A percentile compares a stretch with the other conserved stretches of the same genome.
These are phyloP conservation scores for Percina caprodes DNA, from an alignment of 2,113 vertebrate species.

Conservation along the genomic window DNA sequence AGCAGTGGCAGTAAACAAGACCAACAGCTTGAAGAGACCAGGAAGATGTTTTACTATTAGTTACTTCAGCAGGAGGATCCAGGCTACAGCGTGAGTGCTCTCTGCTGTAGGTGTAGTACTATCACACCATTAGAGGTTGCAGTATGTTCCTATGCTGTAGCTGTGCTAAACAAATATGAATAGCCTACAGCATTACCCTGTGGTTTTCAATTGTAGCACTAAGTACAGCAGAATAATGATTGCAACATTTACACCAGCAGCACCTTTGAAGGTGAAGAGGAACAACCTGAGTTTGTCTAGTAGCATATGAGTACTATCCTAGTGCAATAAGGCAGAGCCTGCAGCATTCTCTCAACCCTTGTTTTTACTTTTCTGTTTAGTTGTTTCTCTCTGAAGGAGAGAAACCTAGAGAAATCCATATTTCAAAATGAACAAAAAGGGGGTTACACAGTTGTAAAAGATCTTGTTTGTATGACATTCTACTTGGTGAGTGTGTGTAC, in stretches of 20 bases:
- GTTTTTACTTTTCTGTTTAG: neutral
- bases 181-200: neutral
- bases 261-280: conserved; percentile 10
- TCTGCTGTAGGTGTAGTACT: neutral
- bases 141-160: neutral
- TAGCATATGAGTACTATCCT: neutral
- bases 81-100: neutral
- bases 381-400: neutral
- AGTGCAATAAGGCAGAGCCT: neutral
- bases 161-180: neutral
- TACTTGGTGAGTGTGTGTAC: neutral
- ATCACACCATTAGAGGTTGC: neutral
- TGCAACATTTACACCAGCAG: conserved; percentile 7
- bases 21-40: neutral
- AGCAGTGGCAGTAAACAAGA: conserved; percentile 10
- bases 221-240: neutral
- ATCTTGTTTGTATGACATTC: neutral
- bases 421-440: neutral
- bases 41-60: neutral
- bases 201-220: neutral
- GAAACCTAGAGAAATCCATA: conserved; percentile 1
- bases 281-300: neutral
- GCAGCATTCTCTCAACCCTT: conserved; percentile 11
- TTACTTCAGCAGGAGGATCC: neutral
- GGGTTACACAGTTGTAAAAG: neutral